Evolutionary conservation across 2,113 vertebrate genomes (phyloP), one percentile per base, ranked within the genome.

Genomic region (Galemys pyrenaicus): DNA sequence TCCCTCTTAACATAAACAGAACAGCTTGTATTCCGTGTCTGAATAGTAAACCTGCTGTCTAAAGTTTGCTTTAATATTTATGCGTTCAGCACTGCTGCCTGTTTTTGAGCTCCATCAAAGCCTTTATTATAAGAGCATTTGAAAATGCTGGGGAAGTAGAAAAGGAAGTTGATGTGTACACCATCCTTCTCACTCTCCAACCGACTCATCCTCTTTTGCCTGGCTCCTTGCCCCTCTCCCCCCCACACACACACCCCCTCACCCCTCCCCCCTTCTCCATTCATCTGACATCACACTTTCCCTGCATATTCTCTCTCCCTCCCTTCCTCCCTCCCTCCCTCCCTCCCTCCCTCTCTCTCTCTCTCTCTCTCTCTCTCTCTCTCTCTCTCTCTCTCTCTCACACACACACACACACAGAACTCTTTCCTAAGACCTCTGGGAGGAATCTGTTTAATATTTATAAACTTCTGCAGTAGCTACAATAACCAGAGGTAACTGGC

Each of bases 61-160:
- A 94, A 97, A 98, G 97, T 97, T 96, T 96, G 96, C 97, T 97
- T 98, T 97, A 98, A 98, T 98, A 98, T 98, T 98, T 97, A 98
- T 97, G 97, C 0, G 1, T 97, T 98, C 95, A 92, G 95, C 95
- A 89, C 96, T 71, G 88, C 98, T 98, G 93, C 97, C 68, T 26
- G 65, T 92, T 95, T 85, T 49, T 79, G 95, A 97, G 95, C 93
- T 95, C 92, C 97, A 98, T 96, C 98, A 97, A 97, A 98, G 97
- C 92, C 96, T 97, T 95, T 95, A 75, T 97, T 95, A 70, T 54
- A 94, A 89, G 89, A 96, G 89, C 92, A 54, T 91, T 89, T 95
- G 95, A 96, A 95, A 97, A 90, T 85, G 90, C 94, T 19, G 93
- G 95, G 88, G 89, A 92, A 62, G 91, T 71, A 80, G 71, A 94